Base-by-base conservation (phyloP, 2,888 invertebrate genomes). In the Agrotis clavis region DNA sequence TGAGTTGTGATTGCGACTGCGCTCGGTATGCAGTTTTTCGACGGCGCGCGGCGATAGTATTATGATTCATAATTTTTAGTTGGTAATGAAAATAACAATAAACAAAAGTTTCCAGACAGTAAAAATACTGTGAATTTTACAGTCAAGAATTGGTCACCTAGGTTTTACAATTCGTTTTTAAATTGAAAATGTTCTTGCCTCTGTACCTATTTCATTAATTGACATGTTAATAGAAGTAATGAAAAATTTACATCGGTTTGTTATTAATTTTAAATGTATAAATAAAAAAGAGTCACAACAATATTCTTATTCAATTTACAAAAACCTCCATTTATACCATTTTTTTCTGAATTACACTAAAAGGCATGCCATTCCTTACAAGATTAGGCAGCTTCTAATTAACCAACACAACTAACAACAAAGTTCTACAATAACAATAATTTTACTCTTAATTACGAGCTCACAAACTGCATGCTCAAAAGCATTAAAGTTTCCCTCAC, bases 401-500 rank as follows among this genome's bases (percentile, higher is more conserved):
- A 77, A 77, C 51, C 7, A 62, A 63, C 51, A 67, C 57, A 72
- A 62, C 67, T 65, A 74, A 62, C 67, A 70, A 74, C 75, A 74
- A 83, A 79, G 53, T 83, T 65, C 0, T 67, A 71, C 83, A 64
- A 80, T 79, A 83, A 82, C 70, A 75, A 75, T 83, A 83, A 79
- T 68, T 83, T 65, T 67, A 25, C 56, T 69, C 75, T 70, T 72
- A 83, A 65, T 77, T 75, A 74, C 64, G 57, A 50, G 71, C 60
- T 74, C 65, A 66, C 21, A 74, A 77, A 74, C 75, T 86, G 84
- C 84, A 85, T 86, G 84, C 74, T 74, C n/a, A 65, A 68, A 77
- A 77, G 65, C 74, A 85, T 63, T 85, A 77, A 84, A 82, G 35
- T 77, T 60, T 57, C 64, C 67, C 65, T 77, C 67, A 85, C 85